These are phyloP conservation scores for Microcebus jonahi DNA, from an alignment of 2,113 vertebrate genomes.

Conservation along the genomic window DNA sequence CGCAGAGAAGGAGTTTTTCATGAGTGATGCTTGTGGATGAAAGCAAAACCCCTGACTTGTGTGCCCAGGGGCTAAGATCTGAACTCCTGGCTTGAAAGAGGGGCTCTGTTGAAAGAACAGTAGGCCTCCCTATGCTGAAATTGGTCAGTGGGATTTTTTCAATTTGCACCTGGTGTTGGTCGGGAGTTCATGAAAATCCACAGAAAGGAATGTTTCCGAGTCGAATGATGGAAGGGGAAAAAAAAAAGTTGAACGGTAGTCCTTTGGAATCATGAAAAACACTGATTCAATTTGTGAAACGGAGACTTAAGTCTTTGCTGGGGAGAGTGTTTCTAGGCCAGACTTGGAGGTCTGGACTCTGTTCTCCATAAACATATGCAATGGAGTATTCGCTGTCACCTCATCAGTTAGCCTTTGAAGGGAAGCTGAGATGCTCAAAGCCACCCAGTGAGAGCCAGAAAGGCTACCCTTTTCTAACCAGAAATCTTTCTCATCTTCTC, in stretches of 20 bases:
- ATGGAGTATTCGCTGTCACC: neutral
- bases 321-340: slow-evolving; percentile 19
- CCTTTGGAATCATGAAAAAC: slow-evolving; percentile 65
- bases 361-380: neutral
- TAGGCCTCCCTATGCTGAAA: slow-evolving; percentile 59
- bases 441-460: slow-evolving; percentile 6
- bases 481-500: slow-evolving; percentile 19
- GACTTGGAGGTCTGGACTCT: slow-evolving; percentile 3
- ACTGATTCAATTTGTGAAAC: slow-evolving; percentile 29
- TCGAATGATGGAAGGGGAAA: slow-evolving; percentile 25
- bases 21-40: slow-evolving; percentile 66
- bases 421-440: neutral
- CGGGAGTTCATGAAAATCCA: slow-evolving; percentile 56
- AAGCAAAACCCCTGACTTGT: slow-evolving; percentile 73
- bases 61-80: slow-evolving; percentile 67
- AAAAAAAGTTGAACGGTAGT: slow-evolving; percentile 29
- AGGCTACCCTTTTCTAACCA: slow-evolving; percentile 12
- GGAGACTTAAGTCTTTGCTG: slow-evolving; percentile 1
- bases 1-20: slow-evolving; percentile 67
- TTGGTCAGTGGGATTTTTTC: slow-evolving; percentile 76
- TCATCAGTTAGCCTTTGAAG: neutral
- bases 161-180: slow-evolving; percentile 59
- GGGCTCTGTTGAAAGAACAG: slow-evolving; percentile 76
- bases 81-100: slow-evolving; percentile 72
- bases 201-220: slow-evolving; percentile 63